Evolutionary conservation across 2,888 invertebrate genomes (phyloP), one percentile per base, ranked within the genome.

Genomic region (Lissonota sp.): DNA sequence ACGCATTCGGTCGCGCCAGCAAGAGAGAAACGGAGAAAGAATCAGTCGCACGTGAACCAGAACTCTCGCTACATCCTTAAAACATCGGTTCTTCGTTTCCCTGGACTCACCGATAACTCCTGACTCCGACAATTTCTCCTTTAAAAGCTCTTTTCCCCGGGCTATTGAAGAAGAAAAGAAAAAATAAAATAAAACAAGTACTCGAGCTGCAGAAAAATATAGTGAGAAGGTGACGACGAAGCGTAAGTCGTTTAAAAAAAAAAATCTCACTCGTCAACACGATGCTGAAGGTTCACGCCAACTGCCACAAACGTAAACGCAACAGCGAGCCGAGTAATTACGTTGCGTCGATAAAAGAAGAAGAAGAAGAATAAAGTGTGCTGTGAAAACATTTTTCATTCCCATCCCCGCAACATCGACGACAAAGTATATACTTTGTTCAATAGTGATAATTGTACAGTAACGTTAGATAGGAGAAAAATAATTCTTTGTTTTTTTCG

Each of bases 61-160:
- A 75, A 80, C 66, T 71, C 46, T 39, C 46, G 75, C 53, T 60
- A 60, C 53, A 75, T 62, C 57, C 72, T 76, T 67, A 57, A 80
- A 80, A 67, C 63, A 72, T 67, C 80, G 55, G 69, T 60, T 76
- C 80, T n/a, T 76, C 67, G 57, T 77, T 72, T 72, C 55, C 37
- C 37, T 8, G 39, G 46, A 58, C 57, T 67, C 53, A 62, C 63
- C 66, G 80, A 80, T 80, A 80, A 72, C 76, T 76, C 62, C 26
- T 4, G 71, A 67, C 26, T 26, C 26, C 60, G 14, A 49, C 46
- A 42, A 62, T 51, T 14, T 14, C 7, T 26, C 44, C 44, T 62
- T n/a, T 55, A 6, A 26, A 16, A 51, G 49, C 10, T 70, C 12
- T 57, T 42, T 39, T 14, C 46, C 42, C 8, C 44, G 16, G n/a